phyloP scores from a whole-genome alignment of 2,888 invertebrate genomes.

The Hirtodrosophila duncani region DNA sequence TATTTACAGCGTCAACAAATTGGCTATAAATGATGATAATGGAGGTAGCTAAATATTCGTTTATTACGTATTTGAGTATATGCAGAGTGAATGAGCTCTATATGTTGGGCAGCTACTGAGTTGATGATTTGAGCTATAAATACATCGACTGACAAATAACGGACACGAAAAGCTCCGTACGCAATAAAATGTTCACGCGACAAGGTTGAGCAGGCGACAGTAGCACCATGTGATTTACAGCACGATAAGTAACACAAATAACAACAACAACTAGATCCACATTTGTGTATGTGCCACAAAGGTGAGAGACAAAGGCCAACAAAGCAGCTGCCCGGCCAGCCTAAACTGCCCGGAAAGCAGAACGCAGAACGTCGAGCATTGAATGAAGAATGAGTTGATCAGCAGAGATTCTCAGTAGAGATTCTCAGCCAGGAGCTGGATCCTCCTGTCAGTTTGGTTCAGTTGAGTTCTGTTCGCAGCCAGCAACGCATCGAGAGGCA shows the following conservation, averaged over 20 bases:
- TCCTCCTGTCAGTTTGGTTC: constrained; percentile 30
- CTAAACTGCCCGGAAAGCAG: constrained; percentile 13
- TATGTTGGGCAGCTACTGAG: no score
- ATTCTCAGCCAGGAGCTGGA: background rate
- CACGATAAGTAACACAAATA: constrained; percentile 9
- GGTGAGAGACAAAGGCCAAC: constrained; percentile 53
- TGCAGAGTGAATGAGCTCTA: no score
- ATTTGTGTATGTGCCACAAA: constrained; percentile 34
- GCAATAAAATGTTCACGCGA: constrained; percentile 65
- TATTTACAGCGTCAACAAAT: constrained; percentile 27
- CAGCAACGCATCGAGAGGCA: constrained; percentile 13
- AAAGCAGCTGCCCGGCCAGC: constrained; percentile 10
- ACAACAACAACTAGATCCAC: constrained; percentile 21
- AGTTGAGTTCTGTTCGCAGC: constrained; percentile 42
- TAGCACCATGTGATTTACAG: constrained; percentile 42
- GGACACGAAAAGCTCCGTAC: constrained; percentile 37
- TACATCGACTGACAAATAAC: constrained; percentile 44
- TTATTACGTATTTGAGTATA: constrained; percentile 12
- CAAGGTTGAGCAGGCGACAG: constrained; percentile 56
- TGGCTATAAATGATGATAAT: constrained; percentile 46
- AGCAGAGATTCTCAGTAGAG: constrained; percentile 7
- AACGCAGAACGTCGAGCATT: constrained; percentile 1
- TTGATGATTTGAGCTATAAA: no score
- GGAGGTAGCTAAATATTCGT: constrained; percentile 6
- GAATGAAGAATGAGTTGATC: constrained; percentile 16